These are phyloP conservation scores for Garra rufa DNA, from an alignment of 2,113 vertebrate species.

Conservation along the genomic window DNA sequence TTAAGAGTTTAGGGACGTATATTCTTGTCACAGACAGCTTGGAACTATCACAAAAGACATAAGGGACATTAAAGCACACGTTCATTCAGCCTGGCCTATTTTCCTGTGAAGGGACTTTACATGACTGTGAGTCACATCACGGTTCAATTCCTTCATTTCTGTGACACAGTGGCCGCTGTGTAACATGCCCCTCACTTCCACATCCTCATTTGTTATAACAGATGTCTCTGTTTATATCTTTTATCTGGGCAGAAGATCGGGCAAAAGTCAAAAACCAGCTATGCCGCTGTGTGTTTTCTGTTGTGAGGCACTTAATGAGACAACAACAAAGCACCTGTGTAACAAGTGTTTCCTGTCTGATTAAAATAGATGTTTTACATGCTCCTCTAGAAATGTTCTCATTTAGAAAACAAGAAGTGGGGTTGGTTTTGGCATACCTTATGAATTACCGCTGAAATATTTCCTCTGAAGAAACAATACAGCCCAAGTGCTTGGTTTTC, in stretches of 20 bases:
- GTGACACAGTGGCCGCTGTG: background rate
- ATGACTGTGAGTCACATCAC: constrained; percentile 54
- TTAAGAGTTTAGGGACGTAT: background rate
- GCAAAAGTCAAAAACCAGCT: background rate
- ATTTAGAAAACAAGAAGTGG: background rate
- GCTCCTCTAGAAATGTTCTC: background rate
- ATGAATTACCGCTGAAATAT: constrained; percentile 20
- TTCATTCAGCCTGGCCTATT: constrained; percentile 70
- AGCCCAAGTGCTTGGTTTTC: constrained; percentile 3
- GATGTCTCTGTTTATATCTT: background rate
- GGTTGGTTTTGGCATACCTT: background rate
- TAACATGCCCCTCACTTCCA: constrained; percentile 10
- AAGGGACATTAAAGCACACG: constrained; percentile 55
- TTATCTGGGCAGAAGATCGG: background rate
- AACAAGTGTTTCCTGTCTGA: background rate
- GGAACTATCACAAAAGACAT: background rate
- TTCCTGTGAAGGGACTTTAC: constrained; percentile 55
- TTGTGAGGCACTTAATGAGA: background rate
- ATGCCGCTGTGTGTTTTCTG: background rate
- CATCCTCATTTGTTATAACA: constrained; percentile 10
- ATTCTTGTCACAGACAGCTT: constrained; percentile 7
- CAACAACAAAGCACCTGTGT: background rate
- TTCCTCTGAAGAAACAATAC: background rate
- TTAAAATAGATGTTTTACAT: constrained; percentile 13
- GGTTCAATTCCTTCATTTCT: background rate